Evolutionary conservation across 2,113 vertebrate genomes (phyloP).

Genomic region (Pandion haliaetus): DNA sequence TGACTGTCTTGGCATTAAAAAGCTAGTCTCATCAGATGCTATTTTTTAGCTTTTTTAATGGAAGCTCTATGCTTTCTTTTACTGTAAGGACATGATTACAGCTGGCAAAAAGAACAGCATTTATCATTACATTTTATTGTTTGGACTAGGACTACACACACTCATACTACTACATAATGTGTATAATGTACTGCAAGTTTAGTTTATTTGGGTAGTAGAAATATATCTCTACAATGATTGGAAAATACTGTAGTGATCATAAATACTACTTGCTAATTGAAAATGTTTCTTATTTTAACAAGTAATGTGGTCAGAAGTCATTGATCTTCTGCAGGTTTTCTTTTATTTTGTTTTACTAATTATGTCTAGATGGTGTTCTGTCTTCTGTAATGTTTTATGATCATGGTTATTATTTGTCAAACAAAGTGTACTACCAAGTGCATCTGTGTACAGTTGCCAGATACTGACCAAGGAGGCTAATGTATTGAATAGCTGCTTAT

Average conservation of each 20-base stretch:
- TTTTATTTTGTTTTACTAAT: neutral
- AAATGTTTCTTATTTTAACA: neutral
- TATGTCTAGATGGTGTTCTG: neutral
- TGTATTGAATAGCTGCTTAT: neutral
- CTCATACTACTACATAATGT: neutral
- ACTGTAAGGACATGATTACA: neutral
- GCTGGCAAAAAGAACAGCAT: neutral
- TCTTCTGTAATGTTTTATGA: neutral
- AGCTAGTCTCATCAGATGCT: neutral
- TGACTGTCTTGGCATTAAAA: neutral
- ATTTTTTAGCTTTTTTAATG: neutral
- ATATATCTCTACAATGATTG: neutral
- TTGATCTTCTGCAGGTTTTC: neutral
- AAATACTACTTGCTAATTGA: neutral
- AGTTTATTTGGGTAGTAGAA: neutral
- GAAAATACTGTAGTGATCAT: neutral
- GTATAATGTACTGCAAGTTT: neutral
- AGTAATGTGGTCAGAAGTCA: neutral
- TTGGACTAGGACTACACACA: neutral
- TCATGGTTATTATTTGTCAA: neutral
- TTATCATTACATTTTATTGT: neutral
- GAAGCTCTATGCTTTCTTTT: neutral
- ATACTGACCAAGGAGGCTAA: neutral
- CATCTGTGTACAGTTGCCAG: neutral
- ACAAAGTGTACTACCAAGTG: neutral